Conservation (phyloP, 2,888 invertebrate species). For the Selenia dentaria region DNA sequence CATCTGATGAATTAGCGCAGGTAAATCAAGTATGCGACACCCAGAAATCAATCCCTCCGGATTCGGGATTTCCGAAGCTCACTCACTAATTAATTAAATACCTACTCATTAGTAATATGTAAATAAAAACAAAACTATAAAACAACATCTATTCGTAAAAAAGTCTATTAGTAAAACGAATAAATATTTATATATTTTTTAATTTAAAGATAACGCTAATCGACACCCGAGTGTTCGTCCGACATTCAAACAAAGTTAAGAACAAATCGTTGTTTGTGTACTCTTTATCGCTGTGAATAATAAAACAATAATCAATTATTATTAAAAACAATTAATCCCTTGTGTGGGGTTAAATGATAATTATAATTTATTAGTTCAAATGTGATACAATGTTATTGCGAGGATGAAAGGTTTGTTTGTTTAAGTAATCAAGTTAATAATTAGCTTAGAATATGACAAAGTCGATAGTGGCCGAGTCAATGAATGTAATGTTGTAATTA, state of each 20-base stretch:
- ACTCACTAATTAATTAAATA: too few species aligned
- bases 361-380: slow-evolving; percentile 18
- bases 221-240: neutral
- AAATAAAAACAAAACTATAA: too few species aligned
- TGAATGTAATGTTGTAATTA: neutral
- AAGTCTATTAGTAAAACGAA: too few species aligned
- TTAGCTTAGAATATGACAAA: neutral
- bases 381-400: slow-evolving; percentile 21
- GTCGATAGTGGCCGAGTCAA: neutral
- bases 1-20: too few species aligned
- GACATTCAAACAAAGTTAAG: slow-evolving; percentile 11
- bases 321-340: slow-evolving; percentile 23
- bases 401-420: slow-evolving; percentile 6
- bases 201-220: neutral
- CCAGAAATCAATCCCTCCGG: too few species aligned
- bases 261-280: slow-evolving; percentile 16
- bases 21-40: too few species aligned
- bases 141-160: too few species aligned
- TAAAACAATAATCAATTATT: slow-evolving; percentile 22
- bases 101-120: too few species aligned
- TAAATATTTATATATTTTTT: too few species aligned
- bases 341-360: slow-evolving; percentile 21
- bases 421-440: neutral
- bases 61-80: too few species aligned
- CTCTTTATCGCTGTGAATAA: slow-evolving; percentile 14